Evolutionary conservation across 2,113 vertebrate genomes (phyloP).

Genomic region (Muscicapa adusta): DNA sequence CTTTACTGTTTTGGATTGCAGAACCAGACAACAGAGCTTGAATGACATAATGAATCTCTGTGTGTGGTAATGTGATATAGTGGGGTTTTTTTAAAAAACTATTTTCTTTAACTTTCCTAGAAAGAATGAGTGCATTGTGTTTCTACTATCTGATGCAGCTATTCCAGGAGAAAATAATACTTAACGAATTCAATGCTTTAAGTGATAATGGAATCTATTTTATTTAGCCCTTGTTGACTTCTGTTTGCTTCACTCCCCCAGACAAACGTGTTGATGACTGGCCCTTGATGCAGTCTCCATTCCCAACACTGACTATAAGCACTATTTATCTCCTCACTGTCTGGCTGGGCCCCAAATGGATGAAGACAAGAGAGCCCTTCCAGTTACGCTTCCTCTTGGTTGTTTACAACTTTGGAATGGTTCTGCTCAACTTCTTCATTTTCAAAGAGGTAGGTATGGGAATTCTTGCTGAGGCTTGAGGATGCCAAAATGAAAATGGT

Average conservation of each 20-base stretch:
- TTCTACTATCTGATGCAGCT: background rate
- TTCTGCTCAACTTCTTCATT: conserved; percentile 97
- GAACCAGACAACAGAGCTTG: background rate
- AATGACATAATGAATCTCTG: background rate
- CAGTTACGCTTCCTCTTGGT: conserved; percentile 94
- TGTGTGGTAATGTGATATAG: background rate
- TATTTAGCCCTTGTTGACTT: background rate
- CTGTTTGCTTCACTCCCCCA: conserved; percentile 63
- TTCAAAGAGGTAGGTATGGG: conserved; percentile 89
- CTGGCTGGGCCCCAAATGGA: conserved; percentile 97
- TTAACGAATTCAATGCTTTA: background rate
- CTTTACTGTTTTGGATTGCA: background rate
- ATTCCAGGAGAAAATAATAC: background rate
- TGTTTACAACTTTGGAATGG: conserved; percentile 98
- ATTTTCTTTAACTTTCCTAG: background rate
- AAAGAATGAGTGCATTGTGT: background rate
- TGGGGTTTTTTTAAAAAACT: accelerated
- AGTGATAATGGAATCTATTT: background rate
- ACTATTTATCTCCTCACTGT: conserved; percentile 93
- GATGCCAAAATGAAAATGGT: background rate
- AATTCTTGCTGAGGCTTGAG: background rate
- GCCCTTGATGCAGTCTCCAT: conserved; percentile 93
- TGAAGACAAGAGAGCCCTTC: conserved; percentile 93
- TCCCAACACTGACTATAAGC: conserved; percentile 92
- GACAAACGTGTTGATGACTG: conserved; percentile 97